A percentile compares a stretch with the other conserved stretches of the same genome.
phyloP scores from a whole-genome alignment of 2,113 vertebrate species.

The Nycticorax nycticorax region DNA sequence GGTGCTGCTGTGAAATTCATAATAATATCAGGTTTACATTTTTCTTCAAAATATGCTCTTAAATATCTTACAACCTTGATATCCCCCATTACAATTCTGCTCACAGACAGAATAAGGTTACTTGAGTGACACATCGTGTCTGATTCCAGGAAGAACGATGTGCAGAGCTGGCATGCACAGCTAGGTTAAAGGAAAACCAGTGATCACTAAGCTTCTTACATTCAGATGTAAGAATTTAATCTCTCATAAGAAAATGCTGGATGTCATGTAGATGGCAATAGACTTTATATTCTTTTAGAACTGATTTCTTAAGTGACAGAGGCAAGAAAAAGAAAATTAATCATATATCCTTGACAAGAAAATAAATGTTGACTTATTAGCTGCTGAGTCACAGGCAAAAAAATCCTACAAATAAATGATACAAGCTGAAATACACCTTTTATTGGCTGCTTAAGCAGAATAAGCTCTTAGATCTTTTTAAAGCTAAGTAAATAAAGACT shows the following conservation, averaged over 20 bases:
- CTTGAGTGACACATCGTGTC: not conserved
- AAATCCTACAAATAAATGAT: not conserved
- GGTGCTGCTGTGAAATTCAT: not conserved
- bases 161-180: not conserved
- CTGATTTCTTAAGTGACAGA: not conserved
- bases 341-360: not conserved
- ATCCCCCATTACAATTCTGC: not conserved
- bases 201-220: not conserved
- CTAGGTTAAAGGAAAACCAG: not conserved
- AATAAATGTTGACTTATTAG: not conserved
- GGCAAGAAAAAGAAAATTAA: not conserved
- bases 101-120: constrained; percentile 15
- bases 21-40: not conserved
- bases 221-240: not conserved
- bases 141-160: not conserved
- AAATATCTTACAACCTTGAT: not conserved
- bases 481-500: not conserved
- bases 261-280: not conserved
- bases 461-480: not conserved
- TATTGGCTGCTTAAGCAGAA: not conserved
- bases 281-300: not conserved
- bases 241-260: not conserved
- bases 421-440: not conserved
- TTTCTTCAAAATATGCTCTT: not conserved
- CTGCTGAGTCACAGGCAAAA: not conserved